These are phyloP conservation scores for Mallotus villosus DNA, from an alignment of 2,797 vertebrate species.

Conservation along the genomic window DNA sequence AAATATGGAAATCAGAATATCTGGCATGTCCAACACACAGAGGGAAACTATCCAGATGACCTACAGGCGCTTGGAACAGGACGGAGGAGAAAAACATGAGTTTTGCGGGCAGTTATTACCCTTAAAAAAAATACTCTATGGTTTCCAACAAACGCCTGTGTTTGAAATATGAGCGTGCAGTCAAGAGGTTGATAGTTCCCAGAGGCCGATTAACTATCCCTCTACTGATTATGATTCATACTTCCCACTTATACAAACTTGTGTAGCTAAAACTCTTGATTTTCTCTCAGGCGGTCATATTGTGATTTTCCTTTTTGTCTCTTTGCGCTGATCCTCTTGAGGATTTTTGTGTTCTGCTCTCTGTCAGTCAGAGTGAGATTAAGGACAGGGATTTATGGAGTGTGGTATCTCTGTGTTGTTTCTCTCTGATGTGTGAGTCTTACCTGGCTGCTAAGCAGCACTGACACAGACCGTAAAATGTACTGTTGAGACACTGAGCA, in stretches of 20 bases:
- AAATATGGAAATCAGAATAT: neutral
- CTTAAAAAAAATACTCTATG: neutral
- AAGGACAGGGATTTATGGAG: neutral
- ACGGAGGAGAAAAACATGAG: neutral
- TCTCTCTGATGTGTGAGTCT: too few species aligned
- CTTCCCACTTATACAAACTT: constrained; percentile 13
- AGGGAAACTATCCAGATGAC: constrained; percentile 8
- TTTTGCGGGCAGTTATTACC: constrained; percentile 9
- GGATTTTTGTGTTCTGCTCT: neutral
- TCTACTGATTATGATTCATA: constrained; percentile 35
- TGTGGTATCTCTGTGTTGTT: neutral
- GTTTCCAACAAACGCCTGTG: constrained; percentile 9
- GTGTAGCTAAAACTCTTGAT: constrained; percentile 1
- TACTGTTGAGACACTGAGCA: neutral
- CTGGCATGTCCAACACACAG: neutral
- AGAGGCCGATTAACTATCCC: constrained; percentile 19
- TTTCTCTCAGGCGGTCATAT: neutral
- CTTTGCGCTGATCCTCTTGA: too few species aligned
- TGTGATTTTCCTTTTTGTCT: neutral
- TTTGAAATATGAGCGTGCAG: constrained; percentile 30
- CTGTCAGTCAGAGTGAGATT: neutral
- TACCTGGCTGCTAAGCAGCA: too few species aligned
- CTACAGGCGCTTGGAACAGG: constrained; percentile 12
- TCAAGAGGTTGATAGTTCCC: constrained; percentile 34
- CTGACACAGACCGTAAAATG: too few species aligned